phyloP scores from a whole-genome alignment of 2,888 invertebrate genomes.

The Matsumyia berberina region DNA sequence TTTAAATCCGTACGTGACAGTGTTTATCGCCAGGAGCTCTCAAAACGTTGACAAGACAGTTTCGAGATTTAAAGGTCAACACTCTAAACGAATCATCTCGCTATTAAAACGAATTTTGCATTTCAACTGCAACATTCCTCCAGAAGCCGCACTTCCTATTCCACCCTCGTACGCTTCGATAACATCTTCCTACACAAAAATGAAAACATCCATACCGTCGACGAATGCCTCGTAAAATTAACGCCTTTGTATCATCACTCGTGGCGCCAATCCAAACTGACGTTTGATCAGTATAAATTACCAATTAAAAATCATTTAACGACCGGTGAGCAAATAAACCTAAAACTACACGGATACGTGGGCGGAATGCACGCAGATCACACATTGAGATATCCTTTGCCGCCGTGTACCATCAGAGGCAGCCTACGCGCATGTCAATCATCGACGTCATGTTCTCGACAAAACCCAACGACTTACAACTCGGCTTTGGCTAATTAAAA shows the following conservation, averaged over 20 bases:
- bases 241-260: slow-evolving; percentile 46
- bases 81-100: neutral
- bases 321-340: slow-evolving; percentile 65
- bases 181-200: slow-evolving; percentile 52
- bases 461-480: neutral
- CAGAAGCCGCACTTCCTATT: slow-evolving; percentile 23
- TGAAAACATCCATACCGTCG: slow-evolving; percentile 14
- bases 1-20: too few species aligned
- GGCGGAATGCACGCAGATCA: slow-evolving; percentile 56
- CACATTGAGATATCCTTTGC: slow-evolving; percentile 41
- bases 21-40: too few species aligned
- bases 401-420: neutral
- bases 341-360: slow-evolving; percentile 61
- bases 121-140: too few species aligned
- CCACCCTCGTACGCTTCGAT: slow-evolving; percentile 44
- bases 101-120: neutral
- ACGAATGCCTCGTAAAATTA: slow-evolving; percentile 36
- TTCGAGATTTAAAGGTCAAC: neutral
- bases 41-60: too few species aligned
- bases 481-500: slow-evolving; percentile 54
- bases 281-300: slow-evolving; percentile 59
- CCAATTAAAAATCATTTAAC: slow-evolving; percentile 73
- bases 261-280: slow-evolving; percentile 60
- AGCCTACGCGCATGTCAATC: slow-evolving; percentile 53
- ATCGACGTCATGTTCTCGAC: slow-evolving; percentile 40